phyloP scores from a whole-genome alignment of 2,888 invertebrate species.

The Drosophila diplacantha region DNA sequence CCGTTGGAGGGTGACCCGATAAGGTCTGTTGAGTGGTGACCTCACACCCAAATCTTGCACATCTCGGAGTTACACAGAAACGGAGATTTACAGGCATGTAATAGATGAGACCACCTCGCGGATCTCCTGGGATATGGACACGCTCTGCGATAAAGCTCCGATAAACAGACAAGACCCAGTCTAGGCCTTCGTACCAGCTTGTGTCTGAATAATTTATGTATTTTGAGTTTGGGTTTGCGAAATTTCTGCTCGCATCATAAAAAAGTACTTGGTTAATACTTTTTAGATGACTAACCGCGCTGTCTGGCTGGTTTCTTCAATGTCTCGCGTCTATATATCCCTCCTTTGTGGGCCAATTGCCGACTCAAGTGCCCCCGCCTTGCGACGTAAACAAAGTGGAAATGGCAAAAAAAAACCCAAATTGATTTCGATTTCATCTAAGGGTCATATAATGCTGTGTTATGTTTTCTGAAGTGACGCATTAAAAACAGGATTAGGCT shows the following conservation, averaged over 20 bases:
- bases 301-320: conserved; percentile 27
- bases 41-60: conserved; percentile 62
- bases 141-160: conserved; percentile 1
- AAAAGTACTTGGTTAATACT: conserved; percentile 33
- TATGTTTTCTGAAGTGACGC: conserved; percentile 11
- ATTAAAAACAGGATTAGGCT: conserved; percentile 18
- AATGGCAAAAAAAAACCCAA: conserved; percentile 27
- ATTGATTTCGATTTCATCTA: conserved; percentile 41
- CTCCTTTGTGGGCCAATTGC: conserved; percentile 29
- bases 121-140: conserved; percentile 20
- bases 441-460: conserved; percentile 6
- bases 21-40: conserved; percentile 66
- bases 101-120: conserved; percentile 6
- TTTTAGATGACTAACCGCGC: conserved; percentile 36
- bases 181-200: conserved; percentile 18
- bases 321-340: conserved; percentile 30
- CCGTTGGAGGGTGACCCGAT: conserved; percentile 30
- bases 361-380: conserved; percentile 20
- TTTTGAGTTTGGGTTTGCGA: conserved; percentile 17
- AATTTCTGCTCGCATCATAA: conserved; percentile 32
- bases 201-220: conserved; percentile 19
- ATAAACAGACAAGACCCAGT: conserved; percentile 7
- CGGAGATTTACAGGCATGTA: conserved; percentile 8
- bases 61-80: conserved; percentile 13
- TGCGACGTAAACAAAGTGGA: conserved; percentile 19